Evolutionary conservation across 2,888 invertebrate genomes (phyloP).

Genomic region (Ormyrus nitidulus): DNA sequence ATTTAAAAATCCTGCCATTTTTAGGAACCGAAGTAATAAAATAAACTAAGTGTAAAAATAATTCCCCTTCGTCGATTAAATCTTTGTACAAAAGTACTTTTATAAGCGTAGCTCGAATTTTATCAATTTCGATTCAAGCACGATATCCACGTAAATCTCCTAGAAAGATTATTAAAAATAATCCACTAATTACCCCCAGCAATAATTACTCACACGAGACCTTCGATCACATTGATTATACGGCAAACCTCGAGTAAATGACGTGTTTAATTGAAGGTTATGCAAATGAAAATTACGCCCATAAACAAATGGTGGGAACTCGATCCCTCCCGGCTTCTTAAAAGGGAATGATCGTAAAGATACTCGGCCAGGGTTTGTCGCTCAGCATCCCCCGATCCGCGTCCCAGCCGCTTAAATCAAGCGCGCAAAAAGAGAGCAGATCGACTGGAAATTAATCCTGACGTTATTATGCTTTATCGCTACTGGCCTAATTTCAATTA

Average conservation of each 20-base stretch:
- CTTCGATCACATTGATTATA: not conserved
- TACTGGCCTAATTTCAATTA: constrained; percentile 56
- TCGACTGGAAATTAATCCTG: constrained; percentile 41
- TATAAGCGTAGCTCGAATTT: too few species aligned
- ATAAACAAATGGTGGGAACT: not conserved
- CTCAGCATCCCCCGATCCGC: not conserved
- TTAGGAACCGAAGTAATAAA: too few species aligned
- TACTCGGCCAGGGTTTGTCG: not conserved
- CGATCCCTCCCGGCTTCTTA: constrained; percentile 5
- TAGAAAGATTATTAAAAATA: not conserved
- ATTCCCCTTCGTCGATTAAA: too few species aligned
- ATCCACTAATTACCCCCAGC: not conserved
- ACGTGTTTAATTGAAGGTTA: constrained; percentile 28
- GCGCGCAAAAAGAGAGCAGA: constrained; percentile 8
- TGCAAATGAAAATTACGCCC: constrained; percentile 24
- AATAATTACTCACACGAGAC: not conserved
- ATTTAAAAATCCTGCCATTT: too few species aligned
- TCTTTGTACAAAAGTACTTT: too few species aligned
- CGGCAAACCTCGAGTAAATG: not conserved
- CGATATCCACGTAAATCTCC: too few species aligned
- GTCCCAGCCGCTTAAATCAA: not conserved
- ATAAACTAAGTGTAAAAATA: too few species aligned
- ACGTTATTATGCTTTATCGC: constrained; percentile 50
- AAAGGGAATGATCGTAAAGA: not conserved
- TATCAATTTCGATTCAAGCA: too few species aligned